Evolutionary conservation across 2,113 vertebrate species (phyloP).

Genomic region (Dicrurus megarhynchus): DNA sequence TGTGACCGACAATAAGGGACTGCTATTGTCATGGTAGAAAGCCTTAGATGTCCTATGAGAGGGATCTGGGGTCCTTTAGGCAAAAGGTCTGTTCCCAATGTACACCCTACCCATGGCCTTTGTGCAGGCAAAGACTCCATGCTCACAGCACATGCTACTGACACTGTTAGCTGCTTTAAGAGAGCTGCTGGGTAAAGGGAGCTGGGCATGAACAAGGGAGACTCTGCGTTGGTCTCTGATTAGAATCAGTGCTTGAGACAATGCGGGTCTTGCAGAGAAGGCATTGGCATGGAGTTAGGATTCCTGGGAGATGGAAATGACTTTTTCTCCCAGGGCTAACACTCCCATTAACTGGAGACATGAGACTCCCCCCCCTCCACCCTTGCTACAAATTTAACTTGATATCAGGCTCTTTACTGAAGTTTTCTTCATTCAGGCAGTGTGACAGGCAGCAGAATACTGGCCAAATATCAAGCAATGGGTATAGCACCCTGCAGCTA

Average conservation of each 20-base stretch:
- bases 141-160: neutral
- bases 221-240: constrained; percentile 29
- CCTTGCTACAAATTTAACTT: neutral
- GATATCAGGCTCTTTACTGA: constrained; percentile 30
- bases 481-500: neutral
- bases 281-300: constrained; percentile 5
- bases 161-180: neutral
- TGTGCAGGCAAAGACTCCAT: neutral
- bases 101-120: neutral
- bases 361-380: neutral
- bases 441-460: neutral
- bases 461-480: neutral
- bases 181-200: neutral
- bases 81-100: neutral
- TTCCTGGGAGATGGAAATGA: constrained; percentile 24
- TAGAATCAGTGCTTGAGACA: constrained; percentile 52
- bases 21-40: neutral
- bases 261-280: neutral
- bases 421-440: constrained; percentile 8
- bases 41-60: neutral
- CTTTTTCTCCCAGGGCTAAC: constrained; percentile 38
- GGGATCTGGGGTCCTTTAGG: neutral
- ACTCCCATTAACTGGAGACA: constrained; percentile 1
- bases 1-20: neutral
- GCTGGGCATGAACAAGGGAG: neutral